A percentile compares a stretch with the other conserved stretches of the same genome.
phyloP scores from a whole-genome alignment of 2,888 invertebrate species.

The Hecatera dysodea region DNA sequence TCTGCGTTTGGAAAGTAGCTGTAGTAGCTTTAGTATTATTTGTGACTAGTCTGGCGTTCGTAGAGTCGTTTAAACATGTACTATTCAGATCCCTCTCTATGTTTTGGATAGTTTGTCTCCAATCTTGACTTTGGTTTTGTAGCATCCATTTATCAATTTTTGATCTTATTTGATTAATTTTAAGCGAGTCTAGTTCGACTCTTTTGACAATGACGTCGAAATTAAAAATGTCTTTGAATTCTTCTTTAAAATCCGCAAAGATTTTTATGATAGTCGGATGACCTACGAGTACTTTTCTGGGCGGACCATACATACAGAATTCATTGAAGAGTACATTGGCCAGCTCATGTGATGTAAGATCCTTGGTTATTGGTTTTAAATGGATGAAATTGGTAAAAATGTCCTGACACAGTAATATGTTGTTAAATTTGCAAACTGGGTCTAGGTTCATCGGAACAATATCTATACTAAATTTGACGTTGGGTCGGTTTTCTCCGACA shows the following conservation, averaged over 20 bases:
- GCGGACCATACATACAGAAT: conserved; percentile 17
- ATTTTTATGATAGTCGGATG: neutral
- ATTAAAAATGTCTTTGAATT: conserved; percentile 1
- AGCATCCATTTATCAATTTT: conserved; percentile 14
- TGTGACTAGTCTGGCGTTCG: neutral
- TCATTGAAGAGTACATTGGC: neutral
- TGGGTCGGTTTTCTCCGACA: conserved; percentile 15
- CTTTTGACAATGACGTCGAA: conserved; percentile 8
- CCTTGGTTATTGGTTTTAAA: conserved; percentile 19
- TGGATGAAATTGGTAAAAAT: conserved; percentile 13
- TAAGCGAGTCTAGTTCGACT: conserved; percentile 8
- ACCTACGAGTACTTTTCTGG: conserved; percentile 21
- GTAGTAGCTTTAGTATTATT: neutral
- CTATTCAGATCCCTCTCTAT: conserved; percentile 26
- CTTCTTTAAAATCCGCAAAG: conserved; percentile 9
- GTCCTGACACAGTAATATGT: conserved; percentile 31
- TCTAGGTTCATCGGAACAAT: conserved; percentile 16
- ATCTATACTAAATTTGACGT: conserved; percentile 23
- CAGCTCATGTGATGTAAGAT: conserved; percentile 6
- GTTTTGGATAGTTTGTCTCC: neutral
- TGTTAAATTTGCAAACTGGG: neutral
- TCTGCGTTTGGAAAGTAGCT: too few relatives aligned
- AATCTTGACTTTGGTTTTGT: conserved; percentile 12
- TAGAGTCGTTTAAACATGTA: neutral
- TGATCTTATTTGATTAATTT: conserved; percentile 15